These are phyloP conservation scores for Pseudomyrmex gracilis DNA, from an alignment of 1,140 invertebrate species.

Conservation along the genomic window DNA sequence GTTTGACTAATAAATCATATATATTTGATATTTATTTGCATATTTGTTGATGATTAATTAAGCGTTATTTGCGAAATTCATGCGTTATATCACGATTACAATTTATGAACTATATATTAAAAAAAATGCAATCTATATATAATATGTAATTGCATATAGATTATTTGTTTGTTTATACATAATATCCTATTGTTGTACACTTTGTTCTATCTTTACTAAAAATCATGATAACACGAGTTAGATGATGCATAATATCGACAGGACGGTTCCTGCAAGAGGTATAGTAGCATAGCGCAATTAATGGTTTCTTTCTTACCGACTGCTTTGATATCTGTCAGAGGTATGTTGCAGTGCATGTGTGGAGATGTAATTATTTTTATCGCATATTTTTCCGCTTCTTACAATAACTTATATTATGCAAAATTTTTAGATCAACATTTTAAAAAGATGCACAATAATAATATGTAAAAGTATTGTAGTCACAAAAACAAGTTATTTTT, in stretches of 20 bases:
- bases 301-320: constrained; percentile 64
- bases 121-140: background rate
- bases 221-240: background rate
- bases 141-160: background rate
- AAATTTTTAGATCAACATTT: too few relatives aligned
- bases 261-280: constrained; percentile 51
- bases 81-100: background rate
- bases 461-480: too few relatives aligned
- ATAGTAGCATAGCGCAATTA: constrained; percentile 15
- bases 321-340: constrained; percentile 33
- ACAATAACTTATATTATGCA: too few relatives aligned
- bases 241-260: background rate
- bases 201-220: constrained; percentile 16
- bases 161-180: background rate
- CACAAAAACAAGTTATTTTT: too few relatives aligned
- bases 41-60: background rate
- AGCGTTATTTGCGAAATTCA: background rate
- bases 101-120: background rate
- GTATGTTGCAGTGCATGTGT: background rate
- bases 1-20: background rate
- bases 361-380: too few relatives aligned
- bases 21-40: background rate
- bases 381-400: too few relatives aligned
- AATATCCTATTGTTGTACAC: background rate
- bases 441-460: too few relatives aligned